Conservation (phyloP, 2,888 invertebrate genomes). For the Panorpa germanica region DNA sequence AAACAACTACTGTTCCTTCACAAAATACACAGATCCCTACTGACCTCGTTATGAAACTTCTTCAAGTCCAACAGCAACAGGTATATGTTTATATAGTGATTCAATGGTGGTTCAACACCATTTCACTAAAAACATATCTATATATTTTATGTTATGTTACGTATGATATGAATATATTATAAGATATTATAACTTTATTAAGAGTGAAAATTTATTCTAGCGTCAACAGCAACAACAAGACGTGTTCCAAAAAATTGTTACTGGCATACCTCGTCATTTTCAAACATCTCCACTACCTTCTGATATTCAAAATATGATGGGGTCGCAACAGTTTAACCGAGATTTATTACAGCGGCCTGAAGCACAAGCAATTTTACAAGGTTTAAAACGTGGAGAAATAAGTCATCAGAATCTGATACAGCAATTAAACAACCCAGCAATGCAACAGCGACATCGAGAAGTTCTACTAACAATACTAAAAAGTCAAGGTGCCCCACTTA, state of each 20-base stretch:
- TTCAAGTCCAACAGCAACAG: conserved; percentile 35
- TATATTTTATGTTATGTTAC: too few relatives aligned
- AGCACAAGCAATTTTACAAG: conserved; percentile 58
- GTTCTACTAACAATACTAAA: conserved; percentile 47
- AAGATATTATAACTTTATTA: too few relatives aligned
- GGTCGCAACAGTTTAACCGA: conserved; percentile 16
- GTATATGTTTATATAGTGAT: too few relatives aligned
- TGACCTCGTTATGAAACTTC: conserved; percentile 27
- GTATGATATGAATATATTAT: too few relatives aligned
- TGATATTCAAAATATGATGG: conserved; percentile 1
- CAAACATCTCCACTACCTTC: conserved; percentile 9
- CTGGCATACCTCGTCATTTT: conserved; percentile 5
- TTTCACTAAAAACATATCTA: too few relatives aligned
- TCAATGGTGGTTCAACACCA: too few relatives aligned
- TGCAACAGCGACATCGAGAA: conserved; percentile 55
- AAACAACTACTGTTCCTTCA: conserved; percentile 7
- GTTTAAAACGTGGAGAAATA: conserved; percentile 58
- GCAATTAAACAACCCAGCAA: conserved; percentile 53
- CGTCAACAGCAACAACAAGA: conserved; percentile 15
- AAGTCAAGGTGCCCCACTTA: conserved; percentile 20
- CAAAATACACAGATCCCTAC: conserved; percentile 16
- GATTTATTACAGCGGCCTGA: conserved; percentile 54
- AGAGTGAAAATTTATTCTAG: conserved; percentile 11
- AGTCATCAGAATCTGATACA: conserved; percentile 56
- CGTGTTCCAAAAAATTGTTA: conserved; percentile 12